phyloP scores from a whole-genome alignment of 2,888 invertebrate genomes.

The Arrhopalites spinosus region DNA sequence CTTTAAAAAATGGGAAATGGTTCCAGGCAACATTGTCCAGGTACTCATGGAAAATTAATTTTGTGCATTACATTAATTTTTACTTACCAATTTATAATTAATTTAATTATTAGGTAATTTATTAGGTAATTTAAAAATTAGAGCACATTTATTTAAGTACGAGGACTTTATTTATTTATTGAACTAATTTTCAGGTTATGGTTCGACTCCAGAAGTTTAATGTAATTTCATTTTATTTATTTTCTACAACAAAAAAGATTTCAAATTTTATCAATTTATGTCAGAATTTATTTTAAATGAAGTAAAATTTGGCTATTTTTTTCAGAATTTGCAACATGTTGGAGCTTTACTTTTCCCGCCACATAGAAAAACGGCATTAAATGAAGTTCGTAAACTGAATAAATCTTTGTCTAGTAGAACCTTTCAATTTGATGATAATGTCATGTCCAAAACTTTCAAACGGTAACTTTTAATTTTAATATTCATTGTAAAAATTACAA shows the following conservation, averaged over 20 bases:
- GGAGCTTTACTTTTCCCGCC: constrained; percentile 50
- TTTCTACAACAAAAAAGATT: constrained; percentile 5
- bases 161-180: too few relatives aligned
- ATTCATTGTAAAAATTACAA: background rate
- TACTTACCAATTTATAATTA: too few relatives aligned
- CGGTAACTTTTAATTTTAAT: constrained; percentile 40
- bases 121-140: too few relatives aligned
- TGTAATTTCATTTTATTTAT: constrained; percentile 37
- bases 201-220: constrained; percentile 54
- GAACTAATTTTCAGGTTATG: too few relatives aligned
- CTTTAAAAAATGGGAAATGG: constrained; percentile 51
- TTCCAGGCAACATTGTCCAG: constrained; percentile 52
- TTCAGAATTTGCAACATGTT: constrained; percentile 52
- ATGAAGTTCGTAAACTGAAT: constrained; percentile 53
- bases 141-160: too few relatives aligned
- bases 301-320: background rate
- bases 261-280: constrained; percentile 12
- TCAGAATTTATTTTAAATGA: background rate
- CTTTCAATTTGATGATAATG: constrained; percentile 52
- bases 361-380: constrained; percentile 53
- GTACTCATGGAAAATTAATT: too few relatives aligned
- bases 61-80: too few relatives aligned
- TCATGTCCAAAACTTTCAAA: constrained; percentile 55
- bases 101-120: too few relatives aligned
- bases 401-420: constrained; percentile 49